These are phyloP conservation scores for Macquaria australasica DNA, from an alignment of 2,113 vertebrate genomes.

Conservation along the genomic window DNA sequence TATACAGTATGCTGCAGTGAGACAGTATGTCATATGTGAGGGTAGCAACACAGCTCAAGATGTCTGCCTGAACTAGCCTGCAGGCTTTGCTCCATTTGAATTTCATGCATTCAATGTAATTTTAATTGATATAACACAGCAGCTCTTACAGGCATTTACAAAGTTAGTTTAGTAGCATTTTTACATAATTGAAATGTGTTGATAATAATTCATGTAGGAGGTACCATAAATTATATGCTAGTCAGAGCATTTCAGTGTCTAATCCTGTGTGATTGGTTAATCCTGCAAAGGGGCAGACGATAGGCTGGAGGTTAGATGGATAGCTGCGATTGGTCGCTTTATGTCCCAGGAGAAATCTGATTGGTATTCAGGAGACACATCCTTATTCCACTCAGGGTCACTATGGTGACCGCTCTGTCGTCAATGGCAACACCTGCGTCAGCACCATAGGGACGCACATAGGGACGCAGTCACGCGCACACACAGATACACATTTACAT, in stretches of 20 bases:
- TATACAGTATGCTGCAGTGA: slow-evolving; percentile 12
- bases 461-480: background rate
- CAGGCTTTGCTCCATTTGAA: slow-evolving; percentile 23
- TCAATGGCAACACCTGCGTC: slow-evolving; percentile 79
- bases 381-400: slow-evolving; percentile 70
- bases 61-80: slow-evolving; percentile 13
- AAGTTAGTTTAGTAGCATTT: slow-evolving; percentile 38
- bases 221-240: slow-evolving; percentile 20
- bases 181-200: slow-evolving; percentile 42
- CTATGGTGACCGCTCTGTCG: slow-evolving; percentile 73
- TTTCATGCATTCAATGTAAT: slow-evolving; percentile 34
- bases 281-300: slow-evolving; percentile 32
- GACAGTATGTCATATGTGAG: background rate
- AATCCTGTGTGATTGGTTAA: slow-evolving; percentile 58
- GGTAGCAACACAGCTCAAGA: background rate
- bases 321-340: slow-evolving; percentile 49
- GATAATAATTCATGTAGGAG: slow-evolving; percentile 42
- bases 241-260: slow-evolving; percentile 39
- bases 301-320: slow-evolving; percentile 50
- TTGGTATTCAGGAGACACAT: slow-evolving; percentile 74
- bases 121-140: slow-evolving; percentile 45
- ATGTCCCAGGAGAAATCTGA: slow-evolving; percentile 56
- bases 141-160: slow-evolving; percentile 31
- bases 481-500: slow-evolving; percentile 20
- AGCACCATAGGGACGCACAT: slow-evolving; percentile 53